Percentiles rank a stretch among this genome's conserved stretches.
These are phyloP conservation scores for Zapus hudsonius DNA, from an alignment of 2,113 vertebrate genomes.

Conservation along the genomic window DNA sequence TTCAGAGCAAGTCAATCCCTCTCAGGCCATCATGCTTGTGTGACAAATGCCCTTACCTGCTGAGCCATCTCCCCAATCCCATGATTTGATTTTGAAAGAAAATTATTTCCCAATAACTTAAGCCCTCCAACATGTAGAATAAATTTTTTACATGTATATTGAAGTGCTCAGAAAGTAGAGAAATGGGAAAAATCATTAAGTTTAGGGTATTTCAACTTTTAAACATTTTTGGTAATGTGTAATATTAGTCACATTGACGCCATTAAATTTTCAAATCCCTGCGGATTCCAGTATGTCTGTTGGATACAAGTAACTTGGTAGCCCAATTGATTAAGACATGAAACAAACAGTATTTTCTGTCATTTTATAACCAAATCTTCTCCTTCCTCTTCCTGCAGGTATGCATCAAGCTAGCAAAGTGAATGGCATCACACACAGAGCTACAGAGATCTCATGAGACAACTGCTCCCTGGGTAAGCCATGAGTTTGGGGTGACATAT, in stretches of 20 bases:
- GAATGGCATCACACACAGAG: background rate
- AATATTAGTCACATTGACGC: background rate
- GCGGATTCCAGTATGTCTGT: background rate
- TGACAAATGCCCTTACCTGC: no score
- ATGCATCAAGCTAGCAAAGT: background rate
- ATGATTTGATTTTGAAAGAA: slow-evolving; percentile 1
- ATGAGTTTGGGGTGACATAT: slow-evolving; percentile 16
- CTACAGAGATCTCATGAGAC: background rate
- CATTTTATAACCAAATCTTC: background rate
- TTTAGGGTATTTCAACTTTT: background rate
- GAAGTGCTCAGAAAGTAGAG: background rate
- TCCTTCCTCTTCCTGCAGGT: background rate
- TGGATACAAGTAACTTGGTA: no score
- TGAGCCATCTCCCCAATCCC: no score
- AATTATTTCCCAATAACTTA: slow-evolving; percentile 21
- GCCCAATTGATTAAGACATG: background rate
- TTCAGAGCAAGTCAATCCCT: no score
- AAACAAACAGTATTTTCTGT: background rate
- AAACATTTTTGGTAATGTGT: background rate
- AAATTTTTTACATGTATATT: background rate
- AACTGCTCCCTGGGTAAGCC: slow-evolving; percentile 43
- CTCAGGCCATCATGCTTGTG: no score
- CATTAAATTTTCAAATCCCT: background rate
- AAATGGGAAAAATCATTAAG: background rate
- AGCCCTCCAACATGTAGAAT: background rate